Evolutionary conservation across 2,888 invertebrate genomes (phyloP).

Genomic region (Ennomos erosarius): DNA sequence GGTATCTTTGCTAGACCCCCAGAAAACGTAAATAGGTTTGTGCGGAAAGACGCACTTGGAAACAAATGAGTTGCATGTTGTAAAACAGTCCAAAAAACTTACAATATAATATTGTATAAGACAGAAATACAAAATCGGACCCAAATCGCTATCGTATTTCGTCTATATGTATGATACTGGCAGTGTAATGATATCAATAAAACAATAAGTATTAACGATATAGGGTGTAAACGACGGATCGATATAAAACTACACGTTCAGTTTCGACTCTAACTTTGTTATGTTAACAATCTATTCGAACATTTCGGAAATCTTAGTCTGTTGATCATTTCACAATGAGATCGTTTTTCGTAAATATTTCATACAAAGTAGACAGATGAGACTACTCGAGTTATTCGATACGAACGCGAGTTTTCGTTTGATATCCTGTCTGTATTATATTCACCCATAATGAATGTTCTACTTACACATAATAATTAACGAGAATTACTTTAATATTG

Average conservation of each 20-base stretch:
- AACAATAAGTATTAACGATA: slow-evolving; percentile 59
- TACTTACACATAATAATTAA: slow-evolving; percentile 81
- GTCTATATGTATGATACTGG: slow-evolving; percentile 81
- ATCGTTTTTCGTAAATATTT: background rate
- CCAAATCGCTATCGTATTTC: slow-evolving; percentile 77
- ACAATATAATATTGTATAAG: slow-evolving; percentile 78
- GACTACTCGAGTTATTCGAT: slow-evolving; percentile 8
- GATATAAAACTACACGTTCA: slow-evolving; percentile 48
- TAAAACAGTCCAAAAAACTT: slow-evolving; percentile 80
- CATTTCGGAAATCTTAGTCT: background rate
- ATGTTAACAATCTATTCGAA: background rate
- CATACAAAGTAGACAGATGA: background rate
- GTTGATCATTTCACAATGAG: background rate
- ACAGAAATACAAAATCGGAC: slow-evolving; percentile 83
- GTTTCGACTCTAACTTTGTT: background rate
- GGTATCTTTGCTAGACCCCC: too few species aligned
- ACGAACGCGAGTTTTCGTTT: slow-evolving; percentile 29
- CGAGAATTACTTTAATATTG: slow-evolving; percentile 80
- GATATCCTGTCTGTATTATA: background rate
- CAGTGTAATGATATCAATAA: slow-evolving; percentile 79
- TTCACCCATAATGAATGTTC: slow-evolving; percentile 54
- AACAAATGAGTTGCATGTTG: slow-evolving; percentile 58
- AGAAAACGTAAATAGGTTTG: slow-evolving; percentile 43
- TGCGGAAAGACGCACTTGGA: slow-evolving; percentile 46
- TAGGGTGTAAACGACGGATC: slow-evolving; percentile 7